Evolutionary conservation across 1,140 invertebrate species (phyloP), one percentile per base, ranked within the genome.

Genomic region (Hetaerina americana): DNA sequence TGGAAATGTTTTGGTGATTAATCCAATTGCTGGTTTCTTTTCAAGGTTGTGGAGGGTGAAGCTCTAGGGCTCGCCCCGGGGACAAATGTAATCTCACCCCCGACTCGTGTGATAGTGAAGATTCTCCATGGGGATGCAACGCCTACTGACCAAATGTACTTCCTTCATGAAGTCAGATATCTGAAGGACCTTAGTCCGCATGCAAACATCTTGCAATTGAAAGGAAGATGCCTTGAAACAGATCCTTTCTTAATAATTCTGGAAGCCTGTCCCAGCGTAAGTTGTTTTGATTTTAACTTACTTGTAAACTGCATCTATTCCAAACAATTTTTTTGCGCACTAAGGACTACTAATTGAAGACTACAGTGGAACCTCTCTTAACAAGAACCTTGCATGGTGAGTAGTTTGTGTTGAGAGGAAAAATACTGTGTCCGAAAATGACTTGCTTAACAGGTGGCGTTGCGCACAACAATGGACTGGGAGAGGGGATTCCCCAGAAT

Each of bases 111-210:
- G 0, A 84, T 91, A 26, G 89, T 92, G 0, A 85, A 90, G 77
- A 89, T 91, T 69, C 80, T 92, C 0, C 85, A 87, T 18, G 89
- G 90, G 76, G 89, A 90, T 77, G 89, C 90, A 6, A 85, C 85
- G 5, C 81, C 83, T 1, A 80, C 82, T 27, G 90, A 92, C 73
- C 87, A 90, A 76, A 83, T 87, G 24, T 84, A 86, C 77, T 92
- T 92, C 76, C 81, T 92, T 1, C 86, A 90, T 74, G 90, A 93
- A 78, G 87, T 87, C 0, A 81, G 82, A 25, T 85, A 87, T 18
- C 91, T 88, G 76, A 83, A 88, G 71, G 87, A 87, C 79, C 78
- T 87, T 27, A 77, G 80, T n/a, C 40, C 40, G 2, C 88, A 90
- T 79, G 83, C 83, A 5, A 89, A 89, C 77, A 80, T 90, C 40